Base-by-base conservation (phyloP, 2,888 invertebrate species). In the Epistrophe eligans region DNA sequence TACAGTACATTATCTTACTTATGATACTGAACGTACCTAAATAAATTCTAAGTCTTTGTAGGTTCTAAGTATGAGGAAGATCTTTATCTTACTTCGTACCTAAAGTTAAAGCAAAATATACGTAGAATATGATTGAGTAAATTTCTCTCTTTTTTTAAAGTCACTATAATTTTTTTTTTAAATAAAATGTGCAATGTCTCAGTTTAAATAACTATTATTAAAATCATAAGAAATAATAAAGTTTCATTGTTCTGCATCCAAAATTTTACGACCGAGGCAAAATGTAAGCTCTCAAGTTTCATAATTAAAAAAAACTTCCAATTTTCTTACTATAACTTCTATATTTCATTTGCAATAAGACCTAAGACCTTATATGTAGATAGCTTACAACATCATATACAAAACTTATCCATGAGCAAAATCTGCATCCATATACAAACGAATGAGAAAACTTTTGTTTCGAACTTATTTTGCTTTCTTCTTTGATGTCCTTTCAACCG, bases 361-460 rank as follows among this genome's bases (percentile, higher is more conserved):
- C 24, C 52, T 35, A n/a, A n/a, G n/a, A n/a, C n/a, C n/a, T n/a
- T n/a, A n/a, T n/a, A n/a, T n/a, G n/a, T 6, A 35, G 32, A 35
- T 10, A 32, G 15, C 32, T 38, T 40, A 19, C 4, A 24, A 38
- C 11, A 4, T 0, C 4, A 7, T n/a, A 50, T 13, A 24, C n/a
- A 57, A 80, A 80, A 60, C 35, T 72, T 38, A 64, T 72, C 24
- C 60, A 73, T 4, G 43, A 77, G 48, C 9, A 7, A 55, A 71
- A 71, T 43, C 45, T 19, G 55, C 79, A 76, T 38, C 79, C 79
- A 72, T 48, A 32, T 35, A 76, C 80, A 72, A 80, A 64, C 72
- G 80, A 80, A 80, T 72, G 57, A 50, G 43, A 84, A 80, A 84
- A 84, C 74, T 80, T 80, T 84, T 72, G 66, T 57, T 24, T 32